Base-by-base conservation (phyloP, 1,140 invertebrate genomes). In the Drosophila funebris region DNA sequence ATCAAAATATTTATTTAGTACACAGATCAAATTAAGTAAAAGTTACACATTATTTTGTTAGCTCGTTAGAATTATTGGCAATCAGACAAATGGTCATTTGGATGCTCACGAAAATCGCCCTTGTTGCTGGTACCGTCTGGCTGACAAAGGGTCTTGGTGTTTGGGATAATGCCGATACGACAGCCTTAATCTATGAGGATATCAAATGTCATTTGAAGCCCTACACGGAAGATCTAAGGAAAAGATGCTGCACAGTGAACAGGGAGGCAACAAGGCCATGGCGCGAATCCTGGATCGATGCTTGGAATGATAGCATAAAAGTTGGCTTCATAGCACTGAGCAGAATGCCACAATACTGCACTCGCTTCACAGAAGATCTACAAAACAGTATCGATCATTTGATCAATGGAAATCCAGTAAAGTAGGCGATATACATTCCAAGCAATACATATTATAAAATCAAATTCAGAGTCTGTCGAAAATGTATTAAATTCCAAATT, bases 81-180 rank as follows among this genome's bases (percentile, higher is more conserved):
- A 29, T 20, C 33, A 0, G 5, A 29, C n/a, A 22, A 73, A 76
- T 76, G 71, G 18, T 48, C 5, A 8, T 82, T 18, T 20, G 64
- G 9, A 46, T 39, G 1, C 2, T 79, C 0, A 20, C 72, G 0
- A 78, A 62, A 44, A n/a, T 79, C 18, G 69, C 57, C 46, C 18
- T 78, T 11, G 57, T 83, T 8, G 64, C 57, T 37, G 48, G 75
- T 2, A 63, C 75, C 0, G 22, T 83, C 3, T 88, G 58, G 29
- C 0, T 70, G 16, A 56, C 50, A 14, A 82, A 67, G 5, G 57
- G 71, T 33, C 9, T 76, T 2, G 61, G 62, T 5, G 36, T 73
- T 11, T 83, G 61, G 75, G 57, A 64, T 39, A 41, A 33, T 9
- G 33, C 69, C 6, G 44, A 69, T 3, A 52, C 33, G 7, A 41